Base-by-base conservation (phyloP, 2,888 invertebrate species). In the Pandemis cinnamomeana region DNA sequence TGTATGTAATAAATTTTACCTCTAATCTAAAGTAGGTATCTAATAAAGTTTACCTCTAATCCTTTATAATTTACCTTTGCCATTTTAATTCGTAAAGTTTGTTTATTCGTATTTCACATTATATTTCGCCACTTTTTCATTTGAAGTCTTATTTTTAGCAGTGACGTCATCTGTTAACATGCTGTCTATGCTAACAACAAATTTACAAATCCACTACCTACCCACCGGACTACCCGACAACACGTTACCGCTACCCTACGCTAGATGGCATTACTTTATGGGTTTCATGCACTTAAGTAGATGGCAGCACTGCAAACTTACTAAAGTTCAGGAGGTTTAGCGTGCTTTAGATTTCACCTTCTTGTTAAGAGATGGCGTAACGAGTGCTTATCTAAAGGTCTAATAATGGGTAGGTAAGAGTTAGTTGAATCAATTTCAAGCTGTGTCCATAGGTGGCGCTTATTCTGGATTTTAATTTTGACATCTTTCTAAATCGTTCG, bases 361-460 rank as follows among this genome's bases (percentile, higher is more conserved):
- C 15, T 20, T 8, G 55, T 20, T 7, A 36, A 60, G 11, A 60
- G 60, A 60, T 60, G 60, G 60, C 60, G 60, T 13, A 6, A 60
- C 60, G 10, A 13, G 36, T 3, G 41, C 61, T 41, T 15, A 46
- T 36, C 7, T 13, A 5, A 13, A 58, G 6, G 7, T 41, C 8
- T 15, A 36, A 36, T 36, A 2, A 36, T 36, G 27, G 27, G 27
- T 36, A 2, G 27, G 27, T 36, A 36, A 36, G 20, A 7, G 3
- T 11, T 71, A 44, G 48, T 71, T 42, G 20, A n/a, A 27, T 5
- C 5, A 27, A 27, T 10, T 20, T 15, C 8, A 48, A 10, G n/a
- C 75, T 74, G 78, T 53, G 53, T 58, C 36, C 36, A 72, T n/a
- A 81, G 84, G 76, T 81, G 80, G 77, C 80, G 66, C 5, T 46